A percentile compares a stretch with the other conserved stretches of the same genome.
phyloP scores from a whole-genome alignment of 2,888 invertebrate genomes.

The Torymus texanus region DNA sequence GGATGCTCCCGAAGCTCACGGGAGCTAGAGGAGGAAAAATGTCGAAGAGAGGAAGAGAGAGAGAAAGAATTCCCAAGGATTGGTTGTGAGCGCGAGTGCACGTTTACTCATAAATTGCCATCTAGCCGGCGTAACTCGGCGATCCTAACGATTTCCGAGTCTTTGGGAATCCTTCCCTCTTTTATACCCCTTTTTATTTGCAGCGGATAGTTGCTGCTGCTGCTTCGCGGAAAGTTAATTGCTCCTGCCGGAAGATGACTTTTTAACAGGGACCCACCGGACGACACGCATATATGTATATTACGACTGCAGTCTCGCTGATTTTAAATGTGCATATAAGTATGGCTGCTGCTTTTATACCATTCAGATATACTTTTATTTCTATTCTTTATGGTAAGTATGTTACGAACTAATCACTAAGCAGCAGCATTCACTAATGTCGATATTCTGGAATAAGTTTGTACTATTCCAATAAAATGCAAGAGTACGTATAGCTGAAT shows the following conservation, averaged over 20 bases:
- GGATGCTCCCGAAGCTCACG: background rate
- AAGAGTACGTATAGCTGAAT: too few species aligned
- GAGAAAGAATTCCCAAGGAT: slow-evolving; percentile 46
- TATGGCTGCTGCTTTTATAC: too few species aligned
- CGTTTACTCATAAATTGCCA: slow-evolving; percentile 53
- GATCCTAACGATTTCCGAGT: slow-evolving; percentile 49
- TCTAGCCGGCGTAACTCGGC: slow-evolving; percentile 31
- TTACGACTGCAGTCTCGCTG: slow-evolving; percentile 25
- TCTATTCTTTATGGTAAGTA: too few species aligned
- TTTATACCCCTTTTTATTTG: background rate
- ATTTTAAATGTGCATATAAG: slow-evolving; percentile 31
- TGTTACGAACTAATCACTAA: too few species aligned
- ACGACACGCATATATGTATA: background rate
- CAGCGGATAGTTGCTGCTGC: background rate
- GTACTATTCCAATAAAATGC: too few species aligned
- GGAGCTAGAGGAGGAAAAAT: background rate
- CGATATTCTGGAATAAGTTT: too few species aligned
- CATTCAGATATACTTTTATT: too few species aligned
- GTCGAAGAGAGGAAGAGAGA: slow-evolving; percentile 3
- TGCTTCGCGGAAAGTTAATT: slow-evolving; percentile 32
- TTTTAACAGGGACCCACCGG: background rate
- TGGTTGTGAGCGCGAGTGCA: slow-evolving; percentile 5
- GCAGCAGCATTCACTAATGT: too few species aligned
- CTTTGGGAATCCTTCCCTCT: slow-evolving; percentile 31
- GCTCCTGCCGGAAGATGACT: slow-evolving; percentile 5